Evolutionary conservation across 2,113 vertebrate species (phyloP).

Genomic region (Mesembrinibis cayennensis): DNA sequence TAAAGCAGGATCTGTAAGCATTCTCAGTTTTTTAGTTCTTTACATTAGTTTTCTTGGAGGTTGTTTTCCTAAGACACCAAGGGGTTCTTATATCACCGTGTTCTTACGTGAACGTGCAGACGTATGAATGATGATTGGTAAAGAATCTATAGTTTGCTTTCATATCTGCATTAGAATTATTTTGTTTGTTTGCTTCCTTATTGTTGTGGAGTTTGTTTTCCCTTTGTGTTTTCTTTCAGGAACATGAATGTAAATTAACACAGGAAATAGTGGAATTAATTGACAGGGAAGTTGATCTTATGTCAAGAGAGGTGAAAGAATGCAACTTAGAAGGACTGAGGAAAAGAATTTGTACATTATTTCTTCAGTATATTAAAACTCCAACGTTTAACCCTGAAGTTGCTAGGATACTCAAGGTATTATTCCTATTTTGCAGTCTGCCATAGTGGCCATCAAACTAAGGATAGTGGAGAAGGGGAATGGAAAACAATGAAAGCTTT

Average conservation of each 20-base stretch:
- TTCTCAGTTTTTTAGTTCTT: not conserved
- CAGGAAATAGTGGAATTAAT: constrained; percentile 86
- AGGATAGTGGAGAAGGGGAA: not conserved
- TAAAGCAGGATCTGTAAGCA: not conserved
- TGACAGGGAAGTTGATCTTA: constrained; percentile 88
- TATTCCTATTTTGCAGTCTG: not conserved
- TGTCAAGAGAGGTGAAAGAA: constrained; percentile 79
- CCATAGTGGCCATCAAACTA: not conserved
- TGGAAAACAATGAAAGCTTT: not conserved
- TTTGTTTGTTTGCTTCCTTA: not conserved
- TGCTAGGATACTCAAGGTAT: constrained; percentile 84
- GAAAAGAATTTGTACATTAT: constrained; percentile 89
- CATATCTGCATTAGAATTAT: not conserved
- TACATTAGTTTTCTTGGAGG: not conserved
- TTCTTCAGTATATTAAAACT: constrained; percentile 91
- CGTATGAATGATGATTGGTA: not conserved
- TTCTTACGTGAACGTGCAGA: not conserved
- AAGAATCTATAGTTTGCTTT: not conserved
- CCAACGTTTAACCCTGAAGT: constrained; percentile 89
- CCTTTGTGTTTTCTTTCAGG: constrained; percentile 68
- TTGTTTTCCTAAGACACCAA: not conserved
- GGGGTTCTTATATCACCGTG: not conserved
- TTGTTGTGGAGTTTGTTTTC: not conserved
- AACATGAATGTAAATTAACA: constrained; percentile 86
- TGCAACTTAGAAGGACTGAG: constrained; percentile 86